Conservation (phyloP, 2,113 vertebrate species). For the Colinus virginianus region DNA sequence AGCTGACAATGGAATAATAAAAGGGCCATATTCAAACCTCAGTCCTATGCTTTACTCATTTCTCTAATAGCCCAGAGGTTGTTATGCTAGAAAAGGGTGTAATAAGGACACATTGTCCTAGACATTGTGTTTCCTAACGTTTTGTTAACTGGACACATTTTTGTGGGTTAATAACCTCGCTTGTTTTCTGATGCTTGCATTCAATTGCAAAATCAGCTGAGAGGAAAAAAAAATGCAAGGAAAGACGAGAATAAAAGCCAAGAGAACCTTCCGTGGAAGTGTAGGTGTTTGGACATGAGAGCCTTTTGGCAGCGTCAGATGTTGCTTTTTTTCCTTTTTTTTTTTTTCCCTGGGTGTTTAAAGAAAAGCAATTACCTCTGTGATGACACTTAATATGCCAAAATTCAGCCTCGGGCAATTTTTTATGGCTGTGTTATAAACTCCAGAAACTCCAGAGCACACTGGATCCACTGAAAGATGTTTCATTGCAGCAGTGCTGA, state of each 20-base stretch:
- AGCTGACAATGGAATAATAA: neutral
- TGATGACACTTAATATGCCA: slow-evolving; percentile 79
- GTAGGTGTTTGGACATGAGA: slow-evolving; percentile 70
- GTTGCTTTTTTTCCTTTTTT: neutral
- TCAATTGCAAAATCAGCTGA: slow-evolving; percentile 59
- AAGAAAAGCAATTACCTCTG: slow-evolving; percentile 79
- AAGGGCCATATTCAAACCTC: neutral
- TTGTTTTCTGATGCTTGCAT: slow-evolving; percentile 45
- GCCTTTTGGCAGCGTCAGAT: slow-evolving; percentile 64
- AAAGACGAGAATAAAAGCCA: slow-evolving; percentile 48
- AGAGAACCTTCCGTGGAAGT: slow-evolving; percentile 31
- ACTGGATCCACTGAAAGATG: slow-evolving; percentile 61
- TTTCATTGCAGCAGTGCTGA: slow-evolving; percentile 44
- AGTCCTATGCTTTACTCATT: slow-evolving; percentile 38
- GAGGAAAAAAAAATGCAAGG: neutral
- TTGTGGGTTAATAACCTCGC: slow-evolving; percentile 55
- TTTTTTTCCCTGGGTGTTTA: slow-evolving; percentile 68
- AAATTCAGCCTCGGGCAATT: slow-evolving; percentile 76
- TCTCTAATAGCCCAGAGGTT: neutral
- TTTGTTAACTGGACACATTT: slow-evolving; percentile 64
- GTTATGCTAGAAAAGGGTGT: slow-evolving; percentile 39
- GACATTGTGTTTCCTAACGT: slow-evolving; percentile 35
- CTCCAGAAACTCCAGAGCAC: slow-evolving; percentile 64
- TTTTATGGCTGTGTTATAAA: slow-evolving; percentile 78
- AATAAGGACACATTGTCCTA: slow-evolving; percentile 35